Percentiles rank a stretch among this genome's conserved stretches.
Conservation (phyloP, 2,888 invertebrate species). For the Entomobrya multifasciata region DNA sequence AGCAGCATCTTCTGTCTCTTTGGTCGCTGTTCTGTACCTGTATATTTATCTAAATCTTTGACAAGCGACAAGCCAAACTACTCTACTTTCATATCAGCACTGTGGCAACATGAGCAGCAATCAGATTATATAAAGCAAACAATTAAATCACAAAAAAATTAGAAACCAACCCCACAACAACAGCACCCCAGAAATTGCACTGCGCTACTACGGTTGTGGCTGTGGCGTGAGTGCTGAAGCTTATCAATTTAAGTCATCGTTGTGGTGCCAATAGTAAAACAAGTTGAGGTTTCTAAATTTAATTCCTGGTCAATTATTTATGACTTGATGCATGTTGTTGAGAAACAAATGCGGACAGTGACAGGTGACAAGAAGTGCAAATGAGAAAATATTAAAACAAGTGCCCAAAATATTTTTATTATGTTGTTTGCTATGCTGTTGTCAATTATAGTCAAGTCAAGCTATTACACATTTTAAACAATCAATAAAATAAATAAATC, state of each 20-base stretch:
- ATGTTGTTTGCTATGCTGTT: too few species aligned
- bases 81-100: slow-evolving; percentile 31
- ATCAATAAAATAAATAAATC: too few species aligned
- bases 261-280: neutral
- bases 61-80: slow-evolving; percentile 33
- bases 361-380: slow-evolving; percentile 28
- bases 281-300: slow-evolving; percentile 15
- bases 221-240: too few species aligned
- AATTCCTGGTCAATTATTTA: slow-evolving; percentile 36
- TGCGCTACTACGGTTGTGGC: too few species aligned
- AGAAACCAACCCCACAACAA: neutral
- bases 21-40: too few species aligned
- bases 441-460: too few species aligned
- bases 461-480: too few species aligned
- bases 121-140: too few species aligned
- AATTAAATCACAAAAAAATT: neutral
- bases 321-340: neutral
- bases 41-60: slow-evolving; percentile 5
- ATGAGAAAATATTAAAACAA: neutral
- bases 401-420: too few species aligned
- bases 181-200: too few species aligned
- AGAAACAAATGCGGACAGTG: slow-evolving; percentile 26
- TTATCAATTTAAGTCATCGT: too few species aligned
- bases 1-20: neutral
- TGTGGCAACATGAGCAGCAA: too few species aligned